Percentiles rank a stretch among this genome's conserved stretches.
These are phyloP conservation scores for Carcharodon carcharias DNA, from an alignment of 2,797 vertebrate species.

Conservation along the genomic window DNA sequence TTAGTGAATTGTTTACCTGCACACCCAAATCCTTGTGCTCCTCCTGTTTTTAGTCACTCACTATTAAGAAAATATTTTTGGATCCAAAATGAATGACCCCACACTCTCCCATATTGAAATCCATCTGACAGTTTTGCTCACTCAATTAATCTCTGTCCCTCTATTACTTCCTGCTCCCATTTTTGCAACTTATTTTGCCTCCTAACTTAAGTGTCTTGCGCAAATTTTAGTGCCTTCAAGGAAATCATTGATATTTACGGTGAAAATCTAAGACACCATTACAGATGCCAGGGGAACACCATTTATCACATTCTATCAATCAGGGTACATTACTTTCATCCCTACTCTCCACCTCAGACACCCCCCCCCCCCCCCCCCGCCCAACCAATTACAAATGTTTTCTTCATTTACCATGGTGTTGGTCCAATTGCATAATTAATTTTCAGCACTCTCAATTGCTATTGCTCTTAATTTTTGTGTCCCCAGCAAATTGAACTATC, in stretches of 20 bases:
- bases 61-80: background rate
- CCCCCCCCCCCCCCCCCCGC: background rate
- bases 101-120: background rate
- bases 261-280: background rate
- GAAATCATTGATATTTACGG: background rate
- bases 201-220: background rate
- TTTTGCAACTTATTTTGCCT: background rate
- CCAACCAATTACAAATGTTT: background rate
- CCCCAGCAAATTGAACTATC: background rate
- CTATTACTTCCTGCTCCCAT: background rate
- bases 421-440: background rate
- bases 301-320: background rate
- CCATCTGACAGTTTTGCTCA: background rate
- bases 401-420: background rate
- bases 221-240: background rate
- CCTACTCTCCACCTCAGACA: background rate
- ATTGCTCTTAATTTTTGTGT: background rate
- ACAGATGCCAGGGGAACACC: background rate
- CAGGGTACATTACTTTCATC: background rate
- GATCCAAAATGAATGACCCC: background rate
- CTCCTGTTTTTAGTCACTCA: background rate
- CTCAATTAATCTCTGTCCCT: background rate
- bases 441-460: background rate
- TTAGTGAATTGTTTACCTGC: background rate
- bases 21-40: background rate